Evolutionary conservation across 2,888 invertebrate species (phyloP), one percentile per base, ranked within the genome.

Genomic region (Andrena trimmerana): DNA sequence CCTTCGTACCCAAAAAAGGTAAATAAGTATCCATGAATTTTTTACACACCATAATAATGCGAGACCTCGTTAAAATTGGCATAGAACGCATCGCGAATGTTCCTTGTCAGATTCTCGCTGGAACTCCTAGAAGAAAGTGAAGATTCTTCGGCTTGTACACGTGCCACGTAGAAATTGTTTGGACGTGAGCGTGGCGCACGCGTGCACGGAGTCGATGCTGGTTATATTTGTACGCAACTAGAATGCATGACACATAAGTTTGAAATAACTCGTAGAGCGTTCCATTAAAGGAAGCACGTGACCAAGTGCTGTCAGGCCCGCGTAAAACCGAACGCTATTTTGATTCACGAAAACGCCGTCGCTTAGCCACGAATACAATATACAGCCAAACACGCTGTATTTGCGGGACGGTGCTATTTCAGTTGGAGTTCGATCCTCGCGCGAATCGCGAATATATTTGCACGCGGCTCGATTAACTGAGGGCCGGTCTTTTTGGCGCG

Each of bases 241-340:
- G 90, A 90, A 90, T 90, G 88, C 79, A 90, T 90, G 90, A 90
- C 89, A 90, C 90, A 90, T 87, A 86, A 88, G 88, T 85, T 90
- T 69, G 81, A 90, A 90, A 90, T 90, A 90, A 84, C 90, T 85
- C 86, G 78, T 89, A 79, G 87, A 90, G 85, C 87, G 86, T 89
- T 89, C 88, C 86, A 90, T 90, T 90, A 89, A 90, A 87, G 81
- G 83, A 83, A 81, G 78, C 84, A 85, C 83, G 90, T 86, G 89
- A 90, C 87, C 86, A 86, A 86, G 83, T 84, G 85, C 82, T 84
- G 86, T 88, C 86, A 88, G 86, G 69, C 80, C 79, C 77, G 88
- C 79, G 84, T 77, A 81, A 81, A 87, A 79, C 81, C 77, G 81
- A 86, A 85, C 83, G 77, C 80, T 87, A 88, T 80, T 86, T 85